Conservation (phyloP, 2,888 invertebrate genomes). For the Pollenia angustigena region DNA sequence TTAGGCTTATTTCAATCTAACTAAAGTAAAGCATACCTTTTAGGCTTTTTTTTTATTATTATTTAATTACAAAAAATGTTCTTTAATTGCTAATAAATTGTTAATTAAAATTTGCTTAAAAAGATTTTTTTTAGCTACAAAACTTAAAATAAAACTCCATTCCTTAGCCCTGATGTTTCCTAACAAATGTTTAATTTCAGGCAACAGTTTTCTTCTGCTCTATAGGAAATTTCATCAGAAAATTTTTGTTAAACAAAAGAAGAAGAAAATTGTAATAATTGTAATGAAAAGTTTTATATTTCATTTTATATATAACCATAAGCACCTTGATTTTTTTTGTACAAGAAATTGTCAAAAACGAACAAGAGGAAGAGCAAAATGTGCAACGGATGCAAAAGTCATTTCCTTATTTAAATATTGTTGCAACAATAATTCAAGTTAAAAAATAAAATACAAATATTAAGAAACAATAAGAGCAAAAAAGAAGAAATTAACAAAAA, state of each 20-base stretch:
- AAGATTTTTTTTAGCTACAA: no score
- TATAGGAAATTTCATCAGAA: neutral
- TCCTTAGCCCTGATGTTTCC: no score
- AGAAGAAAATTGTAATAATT: neutral
- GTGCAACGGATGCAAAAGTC: constrained; percentile 70
- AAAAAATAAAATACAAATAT: constrained; percentile 14
- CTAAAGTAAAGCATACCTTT: no score
- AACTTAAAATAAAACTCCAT: no score
- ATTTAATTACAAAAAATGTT: no score
- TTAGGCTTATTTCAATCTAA: no score
- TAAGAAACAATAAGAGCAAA: neutral
- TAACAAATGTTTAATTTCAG: no score
- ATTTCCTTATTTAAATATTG: constrained; percentile 69
- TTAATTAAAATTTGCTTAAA: no score
- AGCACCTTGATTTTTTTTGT: constrained; percentile 39
- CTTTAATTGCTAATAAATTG: no score
- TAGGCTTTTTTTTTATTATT: no score
- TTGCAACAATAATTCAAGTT: constrained; percentile 35
- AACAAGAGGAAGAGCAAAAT: constrained; percentile 10
- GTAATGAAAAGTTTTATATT: constrained; percentile 7
- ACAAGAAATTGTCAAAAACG: neutral
- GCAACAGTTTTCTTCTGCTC: no score
- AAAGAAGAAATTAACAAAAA: neutral
- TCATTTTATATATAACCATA: constrained; percentile 32
- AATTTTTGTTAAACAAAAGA: neutral